phyloP scores from a whole-genome alignment of 2,888 invertebrate species.

The Fragum fragum region DNA sequence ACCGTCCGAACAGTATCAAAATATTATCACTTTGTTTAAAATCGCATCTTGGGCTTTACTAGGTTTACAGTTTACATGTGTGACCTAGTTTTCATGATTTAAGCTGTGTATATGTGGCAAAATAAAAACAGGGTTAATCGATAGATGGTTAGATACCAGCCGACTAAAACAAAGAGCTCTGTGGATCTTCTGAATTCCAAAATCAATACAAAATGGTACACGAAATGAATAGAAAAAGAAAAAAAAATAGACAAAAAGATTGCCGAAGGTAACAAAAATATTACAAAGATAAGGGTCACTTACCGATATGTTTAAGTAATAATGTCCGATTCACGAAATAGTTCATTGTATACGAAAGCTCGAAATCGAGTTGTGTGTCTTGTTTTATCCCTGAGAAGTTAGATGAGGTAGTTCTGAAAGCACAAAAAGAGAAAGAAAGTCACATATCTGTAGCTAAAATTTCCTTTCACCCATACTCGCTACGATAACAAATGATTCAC shows the following conservation, averaged over 20 bases:
- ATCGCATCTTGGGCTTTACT: background rate
- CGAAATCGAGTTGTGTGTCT: constrained; percentile 1
- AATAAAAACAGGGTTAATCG: constrained; percentile 1
- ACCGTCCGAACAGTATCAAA: background rate
- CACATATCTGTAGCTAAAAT: background rate
- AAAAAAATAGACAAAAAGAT: background rate
- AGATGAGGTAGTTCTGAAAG: constrained; percentile 25
- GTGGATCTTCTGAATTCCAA: background rate
- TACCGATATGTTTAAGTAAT: constrained; percentile 25
- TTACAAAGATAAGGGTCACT: background rate
- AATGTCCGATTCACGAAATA: constrained; percentile 22
- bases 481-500: constrained; percentile 13
- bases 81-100: constrained; percentile 8
- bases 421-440: background rate
- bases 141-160: background rate
- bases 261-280: background rate
- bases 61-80: background rate
- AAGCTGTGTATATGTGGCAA: background rate
- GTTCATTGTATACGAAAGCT: constrained; percentile 8
- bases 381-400: constrained; percentile 26
- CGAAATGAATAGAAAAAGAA: background rate
- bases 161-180: background rate
- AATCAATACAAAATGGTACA: background rate
- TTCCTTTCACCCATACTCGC: background rate
- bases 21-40: background rate